Base-by-base conservation (phyloP, 2,113 vertebrate genomes). In the Tetrao urogallus region DNA sequence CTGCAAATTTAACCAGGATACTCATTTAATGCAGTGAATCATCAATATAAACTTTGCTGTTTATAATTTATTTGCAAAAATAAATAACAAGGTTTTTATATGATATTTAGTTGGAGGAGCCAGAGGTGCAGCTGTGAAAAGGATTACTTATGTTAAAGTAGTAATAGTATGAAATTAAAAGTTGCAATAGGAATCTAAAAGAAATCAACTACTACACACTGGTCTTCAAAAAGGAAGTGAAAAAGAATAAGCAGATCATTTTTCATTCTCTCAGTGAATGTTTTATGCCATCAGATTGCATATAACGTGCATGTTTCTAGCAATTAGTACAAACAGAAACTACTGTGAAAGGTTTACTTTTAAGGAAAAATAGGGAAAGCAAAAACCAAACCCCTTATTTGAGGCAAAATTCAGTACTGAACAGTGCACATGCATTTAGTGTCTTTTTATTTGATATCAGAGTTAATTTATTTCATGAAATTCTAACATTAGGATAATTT, bases 1-100 rank as follows among this genome's bases (percentile, higher is more conserved):
- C 91, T 91, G 74, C 92, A 95, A 94, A 94, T 88, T 96, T 96
- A 84, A 50, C 73, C n/a, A 12, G 36, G 91, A 94, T 96, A 84
- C 73, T 86, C 50, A 95, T 66, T 97, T 94, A 92, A 89, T 85
- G 32, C 15, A 52, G 64, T 83, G 63, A 86, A 36, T 63, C 93
- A 88, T 91, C 74, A 96, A 88, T 87, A 81, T 72, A 82, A 94
- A 58, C 40, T 93, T 93, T 42, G 60, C 74, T 84, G 60, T 71
- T 82, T 70, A 64, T 83, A 63, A 50, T 87, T 93, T 61, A 65
- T 40, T 22, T 78, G 19, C 6, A 58, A 67, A 72, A 79, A 40
- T 74, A 56, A 79, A 52, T 16, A 34, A 58, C 25, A 38, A 43
- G 42, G 7, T 32, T 1, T 82, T 54, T 58, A 40, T 47, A 69